Evolutionary conservation across 2,888 invertebrate species (phyloP).

Genomic region (Meandrusa payeni): DNA sequence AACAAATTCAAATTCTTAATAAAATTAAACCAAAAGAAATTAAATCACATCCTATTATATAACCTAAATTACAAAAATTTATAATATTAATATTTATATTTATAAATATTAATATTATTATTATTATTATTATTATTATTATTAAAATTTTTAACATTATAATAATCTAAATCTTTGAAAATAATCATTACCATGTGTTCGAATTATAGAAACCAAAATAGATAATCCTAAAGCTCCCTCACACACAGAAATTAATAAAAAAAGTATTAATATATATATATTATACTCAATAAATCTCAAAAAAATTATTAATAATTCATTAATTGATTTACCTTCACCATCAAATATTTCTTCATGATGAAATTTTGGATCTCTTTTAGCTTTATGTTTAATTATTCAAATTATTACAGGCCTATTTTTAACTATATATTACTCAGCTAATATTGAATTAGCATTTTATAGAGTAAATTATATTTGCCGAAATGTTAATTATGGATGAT

Average conservation of each 20-base stretch:
- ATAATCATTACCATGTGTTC: slow-evolving; percentile 83
- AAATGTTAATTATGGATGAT: slow-evolving; percentile 85
- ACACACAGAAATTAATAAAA: slow-evolving; percentile 82
- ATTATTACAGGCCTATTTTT: too few species aligned
- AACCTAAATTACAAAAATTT: slow-evolving; percentile 60
- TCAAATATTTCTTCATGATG: too few species aligned
- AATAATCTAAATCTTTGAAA: slow-evolving; percentile 73
- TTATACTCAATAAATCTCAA: too few species aligned
- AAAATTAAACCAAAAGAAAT: slow-evolving; percentile 78
- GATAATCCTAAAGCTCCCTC: too few species aligned
- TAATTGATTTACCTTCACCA: slow-evolving; percentile 83
- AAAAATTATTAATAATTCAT: slow-evolving; percentile 79
- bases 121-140: slow-evolving; percentile 74
- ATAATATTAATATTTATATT: slow-evolving; percentile 50
- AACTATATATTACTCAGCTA: slow-evolving; percentile 85
- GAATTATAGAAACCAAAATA: slow-evolving; percentile 82
- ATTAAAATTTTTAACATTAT: slow-evolving; percentile 74
- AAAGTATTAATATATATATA: slow-evolving; percentile 80
- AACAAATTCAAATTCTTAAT: slow-evolving; percentile 82
- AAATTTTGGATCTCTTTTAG: too few species aligned
- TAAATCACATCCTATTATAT: slow-evolving; percentile 71
- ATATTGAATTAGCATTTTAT: slow-evolving; percentile 83
- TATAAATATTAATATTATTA: slow-evolving; percentile 73
- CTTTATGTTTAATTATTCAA: slow-evolving; percentile 83
- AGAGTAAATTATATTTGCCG: slow-evolving; percentile 85